Percentiles rank a stretch among this genome's conserved stretches.
phyloP scores from a whole-genome alignment of 2,888 invertebrate species.

The Mechanitis messenoides region DNA sequence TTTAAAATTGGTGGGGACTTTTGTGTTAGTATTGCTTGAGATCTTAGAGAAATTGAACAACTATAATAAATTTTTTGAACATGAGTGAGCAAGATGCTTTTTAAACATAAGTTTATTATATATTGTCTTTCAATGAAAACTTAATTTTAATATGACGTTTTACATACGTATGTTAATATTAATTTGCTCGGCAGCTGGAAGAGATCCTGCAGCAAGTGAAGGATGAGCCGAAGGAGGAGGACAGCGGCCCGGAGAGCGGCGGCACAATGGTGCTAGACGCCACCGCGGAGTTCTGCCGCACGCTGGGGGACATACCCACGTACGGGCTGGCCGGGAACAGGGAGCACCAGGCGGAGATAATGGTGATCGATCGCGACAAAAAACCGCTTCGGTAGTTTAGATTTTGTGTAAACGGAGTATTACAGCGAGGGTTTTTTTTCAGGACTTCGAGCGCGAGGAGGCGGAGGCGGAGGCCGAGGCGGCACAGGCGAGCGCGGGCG shows the following conservation, averaged over 20 bases:
- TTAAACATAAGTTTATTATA: too few relatives aligned
- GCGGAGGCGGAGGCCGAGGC: constrained; percentile 57
- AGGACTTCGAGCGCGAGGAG: constrained; percentile 63
- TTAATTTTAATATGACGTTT: too few relatives aligned
- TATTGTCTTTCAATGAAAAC: too few relatives aligned
- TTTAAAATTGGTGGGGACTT: too few relatives aligned
- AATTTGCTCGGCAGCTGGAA: constrained; percentile 45
- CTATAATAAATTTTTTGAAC: too few relatives aligned
- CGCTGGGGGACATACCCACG: constrained; percentile 95
- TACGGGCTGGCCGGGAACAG: constrained; percentile 94
- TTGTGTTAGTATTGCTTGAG: too few relatives aligned
- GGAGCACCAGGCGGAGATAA: constrained; percentile 82
- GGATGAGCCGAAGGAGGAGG: constrained; percentile 65
- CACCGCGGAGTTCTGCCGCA: constrained; percentile 97
- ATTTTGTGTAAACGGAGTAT: not conserved
- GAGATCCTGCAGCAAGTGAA: constrained; percentile 73
- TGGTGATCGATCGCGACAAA: constrained; percentile 42
- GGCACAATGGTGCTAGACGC: constrained; percentile 87
- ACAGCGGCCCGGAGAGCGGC: constrained; percentile 42
- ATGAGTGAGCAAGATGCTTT: too few relatives aligned
- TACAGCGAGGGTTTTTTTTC: not conserved
- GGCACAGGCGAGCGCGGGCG: constrained; percentile 78
- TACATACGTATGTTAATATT: too few relatives aligned
- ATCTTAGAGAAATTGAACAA: too few relatives aligned
- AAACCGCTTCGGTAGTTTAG: not conserved